Base-by-base conservation (phyloP, 2,888 invertebrate genomes). In the Lacanobia wlatinum region DNA sequence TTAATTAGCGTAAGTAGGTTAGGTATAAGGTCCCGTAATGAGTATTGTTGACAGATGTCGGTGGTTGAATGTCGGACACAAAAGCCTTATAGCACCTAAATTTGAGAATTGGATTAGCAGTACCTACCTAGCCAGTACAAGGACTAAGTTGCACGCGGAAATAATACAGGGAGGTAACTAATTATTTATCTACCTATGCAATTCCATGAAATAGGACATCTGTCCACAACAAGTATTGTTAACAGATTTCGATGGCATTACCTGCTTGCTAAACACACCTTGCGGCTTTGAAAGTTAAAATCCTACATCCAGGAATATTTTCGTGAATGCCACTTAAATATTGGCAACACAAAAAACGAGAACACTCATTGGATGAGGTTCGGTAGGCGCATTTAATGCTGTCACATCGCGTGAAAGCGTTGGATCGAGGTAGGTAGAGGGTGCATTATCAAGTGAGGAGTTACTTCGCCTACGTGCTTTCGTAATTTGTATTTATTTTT, bases 11-110 rank as follows among this genome's bases (percentile, higher is more conserved):
- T 64, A 61, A 43, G 46, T 77, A 76, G 78, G 38, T 58, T 78
- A 76, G 59, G 6, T 43, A 6, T 60, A 46, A 23, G 40, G 50
- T 48, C 8, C 8, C 66, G 23, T 78, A 77, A 82, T 66, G 14
- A 18, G 34, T 77, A 53, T 82, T 77, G 59, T 78, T 82, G 40
- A 70, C 78, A 79, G 78, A 52, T 66, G 10, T 48, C 43, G 50
- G 62, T 80, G 55, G 34, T 70, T 40, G 21, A 46, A 34, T 53
- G 21, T 70, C 12, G 18, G 21, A 50, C 40, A 58, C 40, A 55
- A 55, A 2, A n/a, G 18, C 71, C 34, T 40, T 21, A 5, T 18
- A 58, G 34, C 52, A 34, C 21, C 21, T 34, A 7, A 52, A n/a
- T 38, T 9, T 18, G 18, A 21, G 5, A 59, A 38, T 58, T 43